Evolutionary conservation across 2,888 invertebrate species (phyloP), one percentile per base, ranked within the genome.

Genomic region (Drosophila planitibia): DNA sequence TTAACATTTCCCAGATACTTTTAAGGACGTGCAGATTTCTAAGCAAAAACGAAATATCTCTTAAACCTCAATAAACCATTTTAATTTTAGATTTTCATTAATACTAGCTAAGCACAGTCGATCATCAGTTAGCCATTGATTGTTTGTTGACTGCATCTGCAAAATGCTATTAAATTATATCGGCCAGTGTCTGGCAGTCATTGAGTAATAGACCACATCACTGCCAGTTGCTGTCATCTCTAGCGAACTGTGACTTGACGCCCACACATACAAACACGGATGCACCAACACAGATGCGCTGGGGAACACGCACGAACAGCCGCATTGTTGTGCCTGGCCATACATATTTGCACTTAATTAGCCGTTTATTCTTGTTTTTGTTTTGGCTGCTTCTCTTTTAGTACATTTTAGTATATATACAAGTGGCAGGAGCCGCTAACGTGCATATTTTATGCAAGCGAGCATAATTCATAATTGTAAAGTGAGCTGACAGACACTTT

Each of bases 291-390:
- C 67, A 53, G 35, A 22, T 28, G 44, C 54, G 39, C n/a, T 54
- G 70, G 52, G 58, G 64, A 76, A 81, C 81, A 82, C 74, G 83
- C 85, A 88, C 69, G 74, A 70, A 44, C 59, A 70, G 49, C 53
- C 33, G 47, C 37, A 39, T 58, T 60, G 64, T 41, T 70, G 54
- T 44, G 62, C 37, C 85, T 85, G 84, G 71, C 72, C 81, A 84
- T 81, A 88, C 84, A 88, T 86, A 84, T 86, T 88, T 87, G 88
- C 88, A 87, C 86, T 84, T 87, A 88, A 87, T 87, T 88, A 87
- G 79, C 80, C 75, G 75, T 78, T 87, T 79, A 79, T 76, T 60
- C 30, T 62, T 30, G 33, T 30, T 81, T 68, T 72, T 62, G 47
- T 33, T 30, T 33, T 32, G 5, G 35, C 28, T 30, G 39, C 22